phyloP scores from a whole-genome alignment of 2,113 vertebrate genomes.

The Elachura formosa region DNA sequence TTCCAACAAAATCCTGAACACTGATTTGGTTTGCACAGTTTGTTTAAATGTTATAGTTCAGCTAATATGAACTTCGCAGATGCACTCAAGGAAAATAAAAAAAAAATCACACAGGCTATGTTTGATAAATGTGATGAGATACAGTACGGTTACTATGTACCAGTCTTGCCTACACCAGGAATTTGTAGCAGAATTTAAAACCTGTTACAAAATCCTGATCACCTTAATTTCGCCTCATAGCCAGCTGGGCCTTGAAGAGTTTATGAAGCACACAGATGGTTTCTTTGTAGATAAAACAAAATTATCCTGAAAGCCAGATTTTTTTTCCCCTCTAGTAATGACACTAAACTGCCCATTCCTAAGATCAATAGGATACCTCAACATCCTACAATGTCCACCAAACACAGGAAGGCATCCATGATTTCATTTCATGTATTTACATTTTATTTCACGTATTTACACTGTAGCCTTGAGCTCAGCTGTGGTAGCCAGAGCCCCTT shows the following conservation, averaged over 20 bases:
- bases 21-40: neutral
- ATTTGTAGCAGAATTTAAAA: neutral
- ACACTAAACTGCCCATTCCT: neutral
- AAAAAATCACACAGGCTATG: neutral
- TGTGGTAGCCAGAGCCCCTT: neutral
- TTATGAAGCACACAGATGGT: neutral
- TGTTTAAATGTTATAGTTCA: neutral
- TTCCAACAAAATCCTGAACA: neutral
- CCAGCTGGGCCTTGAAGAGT: neutral
- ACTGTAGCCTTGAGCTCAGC: neutral
- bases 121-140: neutral
- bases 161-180: accelerated
- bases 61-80: neutral
- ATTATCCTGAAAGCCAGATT: neutral
- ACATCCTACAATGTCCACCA: neutral
- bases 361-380: neutral
- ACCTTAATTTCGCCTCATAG: neutral
- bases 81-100: neutral
- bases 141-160: neutral
- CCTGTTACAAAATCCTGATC: neutral
- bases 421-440: neutral
- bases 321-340: neutral
- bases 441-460: neutral
- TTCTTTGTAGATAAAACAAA: neutral
- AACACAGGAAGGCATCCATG: neutral